Evolutionary conservation across 2,797 vertebrate genomes (phyloP), one percentile per base, ranked within the genome.

Genomic region (Acipenser oxyrinchus): DNA sequence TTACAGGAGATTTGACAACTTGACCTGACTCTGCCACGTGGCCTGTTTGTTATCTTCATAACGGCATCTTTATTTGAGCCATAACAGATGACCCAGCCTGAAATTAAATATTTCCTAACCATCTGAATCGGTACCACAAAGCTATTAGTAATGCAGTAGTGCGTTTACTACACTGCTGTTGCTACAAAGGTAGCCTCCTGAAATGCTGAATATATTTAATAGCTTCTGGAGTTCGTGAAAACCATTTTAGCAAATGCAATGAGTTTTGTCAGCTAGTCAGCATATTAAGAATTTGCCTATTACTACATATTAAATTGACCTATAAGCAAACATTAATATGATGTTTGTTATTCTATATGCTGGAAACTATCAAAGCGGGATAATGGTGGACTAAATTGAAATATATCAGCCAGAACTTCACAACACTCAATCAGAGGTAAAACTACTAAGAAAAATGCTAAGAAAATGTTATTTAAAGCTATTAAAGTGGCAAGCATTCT

Each of bases 281-380:
- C 86, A 87, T 76, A 85, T 83, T 77, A 79, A 58, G 69, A 89
- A 88, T 88, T 79, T 84, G 84, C 84, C 23, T 82, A 84, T 87
- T 80, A 77, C 77, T 83, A 84, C 85, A 87, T 82, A 83, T 86
- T 87, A 82, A 78, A 89, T 86, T 86, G 86, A 86, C 87, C 83
- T 81, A 4, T 37, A 87, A 88, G 88, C 84, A 86, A 87, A 83
- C 84, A 83, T 84, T 90, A 86, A 89, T 87, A 82, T 81, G 85
- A 88, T 87, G 79, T 80, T 76, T 37, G 23, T 37, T 37, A 37
- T 37, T 37, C 23, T 37, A 37, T 37, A 37, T 37, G 23, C 23
- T 37, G 23, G 4, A 37, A 37, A 37, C 23, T 37, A 37, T 37
- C 23, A 37, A 37, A 3, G 23, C 23, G 23, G 23, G 23, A 37